Conservation (phyloP, 2,888 invertebrate species). For the Belgica antarctica region DNA sequence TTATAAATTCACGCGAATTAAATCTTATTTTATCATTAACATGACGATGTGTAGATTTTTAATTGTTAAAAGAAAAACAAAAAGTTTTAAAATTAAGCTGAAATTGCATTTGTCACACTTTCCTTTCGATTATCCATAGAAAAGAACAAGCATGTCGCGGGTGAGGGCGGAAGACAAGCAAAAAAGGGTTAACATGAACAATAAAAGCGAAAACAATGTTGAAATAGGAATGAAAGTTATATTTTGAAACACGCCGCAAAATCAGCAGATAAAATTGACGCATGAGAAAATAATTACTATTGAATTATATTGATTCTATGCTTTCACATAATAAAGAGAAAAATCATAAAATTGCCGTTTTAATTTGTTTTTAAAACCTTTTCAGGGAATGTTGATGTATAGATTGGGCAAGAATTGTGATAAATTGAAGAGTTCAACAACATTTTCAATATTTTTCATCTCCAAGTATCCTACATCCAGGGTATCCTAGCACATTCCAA, state of each 20-base stretch:
- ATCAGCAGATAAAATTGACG: conserved; percentile 1
- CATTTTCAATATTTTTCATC: too few relatives aligned
- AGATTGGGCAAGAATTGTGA: too few relatives aligned
- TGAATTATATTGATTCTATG: conserved; percentile 43
- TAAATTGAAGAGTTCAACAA: too few relatives aligned
- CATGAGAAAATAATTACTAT: conserved; percentile 40
- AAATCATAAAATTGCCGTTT: conserved; percentile 10
- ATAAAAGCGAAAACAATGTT: conserved; percentile 16
- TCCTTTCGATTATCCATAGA: neutral
- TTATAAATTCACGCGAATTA: conserved; percentile 17
- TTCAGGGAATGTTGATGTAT: too few relatives aligned
- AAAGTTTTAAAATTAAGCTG: conserved; percentile 2
- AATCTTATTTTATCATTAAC: neutral
- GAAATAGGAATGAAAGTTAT: conserved; percentile 11
- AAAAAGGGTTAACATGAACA: conserved; percentile 22
- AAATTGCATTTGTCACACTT: conserved; percentile 16
- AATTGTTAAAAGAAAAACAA: conserved; percentile 1
- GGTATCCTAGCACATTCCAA: too few relatives aligned
- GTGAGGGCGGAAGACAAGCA: neutral
- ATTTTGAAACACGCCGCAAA: conserved; percentile 34
- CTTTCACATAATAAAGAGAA: conserved; percentile 42
- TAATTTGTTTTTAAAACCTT: neutral
- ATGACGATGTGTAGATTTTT: conserved; percentile 20
- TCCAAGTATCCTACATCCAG: too few relatives aligned
- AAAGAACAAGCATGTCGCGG: neutral